Evolutionary conservation across 2,888 invertebrate genomes (phyloP).

Genomic region (Pristionchus entomophagus): DNA sequence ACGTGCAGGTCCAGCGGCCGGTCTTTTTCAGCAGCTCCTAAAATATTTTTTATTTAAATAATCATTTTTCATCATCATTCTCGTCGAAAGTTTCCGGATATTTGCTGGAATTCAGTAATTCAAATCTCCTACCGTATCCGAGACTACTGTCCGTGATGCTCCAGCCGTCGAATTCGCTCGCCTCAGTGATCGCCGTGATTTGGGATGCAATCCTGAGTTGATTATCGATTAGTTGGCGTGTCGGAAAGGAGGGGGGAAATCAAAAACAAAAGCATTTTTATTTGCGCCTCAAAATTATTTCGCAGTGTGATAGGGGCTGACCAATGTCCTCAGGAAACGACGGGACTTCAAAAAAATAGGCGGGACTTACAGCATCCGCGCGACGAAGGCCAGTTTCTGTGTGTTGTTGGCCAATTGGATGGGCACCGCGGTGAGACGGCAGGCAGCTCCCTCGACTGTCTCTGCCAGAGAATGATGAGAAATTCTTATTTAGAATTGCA

Average conservation of each 20-base stretch:
- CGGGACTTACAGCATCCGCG: slow-evolving; percentile 60
- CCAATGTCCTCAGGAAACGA: too few species aligned
- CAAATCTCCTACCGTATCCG: slow-evolving; percentile 71
- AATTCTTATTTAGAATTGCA: too few species aligned
- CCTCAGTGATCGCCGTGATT: slow-evolving; percentile 62
- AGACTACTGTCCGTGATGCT: slow-evolving; percentile 66
- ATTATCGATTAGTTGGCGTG: neutral
- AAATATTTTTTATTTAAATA: too few species aligned
- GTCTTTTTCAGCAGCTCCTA: slow-evolving; percentile 33
- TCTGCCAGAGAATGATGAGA: too few species aligned
- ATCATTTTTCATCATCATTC: too few species aligned
- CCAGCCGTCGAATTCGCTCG: slow-evolving; percentile 57
- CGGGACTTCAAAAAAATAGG: neutral
- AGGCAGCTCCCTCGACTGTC: slow-evolving; percentile 59
- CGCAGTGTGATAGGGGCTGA: too few species aligned
- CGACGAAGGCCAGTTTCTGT: slow-evolving; percentile 58
- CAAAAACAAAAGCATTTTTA: too few species aligned
- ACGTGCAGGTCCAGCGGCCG: slow-evolving; percentile 72
- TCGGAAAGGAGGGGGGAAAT: too few species aligned
- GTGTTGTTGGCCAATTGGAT: slow-evolving; percentile 54
- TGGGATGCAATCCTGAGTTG: slow-evolving; percentile 64
- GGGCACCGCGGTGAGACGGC: slow-evolving; percentile 71
- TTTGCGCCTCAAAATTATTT: too few species aligned
- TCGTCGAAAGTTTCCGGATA: too few species aligned
- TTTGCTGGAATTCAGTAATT: neutral